phyloP scores from a whole-genome alignment of 2,888 invertebrate species.

The Platycheirus albimanus region DNA sequence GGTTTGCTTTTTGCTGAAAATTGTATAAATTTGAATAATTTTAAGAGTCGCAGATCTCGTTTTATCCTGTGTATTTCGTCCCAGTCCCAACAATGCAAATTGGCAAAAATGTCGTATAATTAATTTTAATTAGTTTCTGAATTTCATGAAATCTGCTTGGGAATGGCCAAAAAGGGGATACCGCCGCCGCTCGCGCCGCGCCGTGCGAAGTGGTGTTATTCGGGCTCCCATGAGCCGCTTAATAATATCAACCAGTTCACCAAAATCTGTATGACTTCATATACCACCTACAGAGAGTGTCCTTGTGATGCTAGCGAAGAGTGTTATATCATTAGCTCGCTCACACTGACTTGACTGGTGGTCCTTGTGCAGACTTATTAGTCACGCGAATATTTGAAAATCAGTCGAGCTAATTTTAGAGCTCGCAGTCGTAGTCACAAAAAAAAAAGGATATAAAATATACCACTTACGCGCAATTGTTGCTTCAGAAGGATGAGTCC shows the following conservation, averaged over 20 bases:
- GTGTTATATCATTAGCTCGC: constrained; percentile 46
- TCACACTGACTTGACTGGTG: not conserved
- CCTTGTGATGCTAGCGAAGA: not conserved
- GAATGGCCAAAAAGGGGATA: not conserved
- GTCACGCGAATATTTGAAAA: constrained; percentile 29
- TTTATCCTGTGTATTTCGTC: constrained; percentile 3
- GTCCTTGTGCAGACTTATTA: constrained; percentile 4
- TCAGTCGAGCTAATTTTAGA: constrained; percentile 52
- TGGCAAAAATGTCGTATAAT: constrained; percentile 70
- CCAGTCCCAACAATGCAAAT: constrained; percentile 53
- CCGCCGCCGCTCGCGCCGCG: too few species aligned
- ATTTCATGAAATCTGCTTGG: constrained; percentile 54
- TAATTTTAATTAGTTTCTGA: constrained; percentile 73
- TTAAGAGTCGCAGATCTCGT: constrained; percentile 47
- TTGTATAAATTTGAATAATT: constrained; percentile 69
- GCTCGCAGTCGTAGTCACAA: not conserved
- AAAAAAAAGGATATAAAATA: constrained; percentile 7
- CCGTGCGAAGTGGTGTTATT: not conserved
- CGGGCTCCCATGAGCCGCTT: not conserved
- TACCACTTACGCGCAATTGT: constrained; percentile 38
- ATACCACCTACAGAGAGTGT: not conserved
- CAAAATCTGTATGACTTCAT: not conserved
- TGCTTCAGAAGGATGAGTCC: constrained; percentile 21
- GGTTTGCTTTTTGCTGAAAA: constrained; percentile 25
- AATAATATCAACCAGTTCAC: too few species aligned